These are phyloP conservation scores for Odocoileus virginianus DNA, from an alignment of 2,113 vertebrate genomes.

Conservation along the genomic window DNA sequence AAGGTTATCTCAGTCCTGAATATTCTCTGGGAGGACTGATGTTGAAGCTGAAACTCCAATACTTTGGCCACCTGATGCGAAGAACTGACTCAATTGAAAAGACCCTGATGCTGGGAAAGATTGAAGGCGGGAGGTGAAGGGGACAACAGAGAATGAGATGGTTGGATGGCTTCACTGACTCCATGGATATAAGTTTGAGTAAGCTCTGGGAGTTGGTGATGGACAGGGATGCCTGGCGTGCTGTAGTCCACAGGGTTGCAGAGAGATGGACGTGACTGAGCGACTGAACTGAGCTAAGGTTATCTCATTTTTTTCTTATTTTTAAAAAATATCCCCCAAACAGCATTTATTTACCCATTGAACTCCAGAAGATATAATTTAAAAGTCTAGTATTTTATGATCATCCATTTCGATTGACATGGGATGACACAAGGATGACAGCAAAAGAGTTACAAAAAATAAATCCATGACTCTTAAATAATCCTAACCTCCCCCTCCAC, in stretches of 20 bases:
- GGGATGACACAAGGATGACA: slow-evolving; percentile 82
- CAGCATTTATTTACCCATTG: slow-evolving; percentile 87
- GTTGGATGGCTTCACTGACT: neutral
- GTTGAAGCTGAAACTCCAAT: neutral
- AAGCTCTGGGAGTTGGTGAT: neutral
- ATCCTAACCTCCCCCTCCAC: slow-evolving; percentile 54
- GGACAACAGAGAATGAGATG: neutral
- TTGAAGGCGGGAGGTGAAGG: neutral
- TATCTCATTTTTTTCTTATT: neutral
- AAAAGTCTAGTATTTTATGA: slow-evolving; percentile 84
- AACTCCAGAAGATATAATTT: slow-evolving; percentile 86
- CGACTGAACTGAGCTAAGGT: rapidly evolving
- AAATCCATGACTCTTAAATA: slow-evolving; percentile 84
- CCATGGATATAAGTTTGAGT: neutral
- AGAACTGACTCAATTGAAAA: neutral
- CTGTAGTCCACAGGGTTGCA: neutral
- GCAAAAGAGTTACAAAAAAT: slow-evolving; percentile 84
- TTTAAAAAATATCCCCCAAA: slow-evolving; percentile 82
- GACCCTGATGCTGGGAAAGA: neutral
- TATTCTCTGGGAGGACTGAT: neutral
- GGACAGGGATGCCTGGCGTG: neutral
- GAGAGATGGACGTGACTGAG: neutral
- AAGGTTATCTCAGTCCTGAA: neutral
- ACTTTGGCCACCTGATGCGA: neutral
- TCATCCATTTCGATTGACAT: slow-evolving; percentile 81